A percentile compares a stretch with the other conserved stretches of the same genome.
These are phyloP conservation scores for Ochlodes sylvanus DNA, from an alignment of 2,888 invertebrate species.

Conservation along the genomic window DNA sequence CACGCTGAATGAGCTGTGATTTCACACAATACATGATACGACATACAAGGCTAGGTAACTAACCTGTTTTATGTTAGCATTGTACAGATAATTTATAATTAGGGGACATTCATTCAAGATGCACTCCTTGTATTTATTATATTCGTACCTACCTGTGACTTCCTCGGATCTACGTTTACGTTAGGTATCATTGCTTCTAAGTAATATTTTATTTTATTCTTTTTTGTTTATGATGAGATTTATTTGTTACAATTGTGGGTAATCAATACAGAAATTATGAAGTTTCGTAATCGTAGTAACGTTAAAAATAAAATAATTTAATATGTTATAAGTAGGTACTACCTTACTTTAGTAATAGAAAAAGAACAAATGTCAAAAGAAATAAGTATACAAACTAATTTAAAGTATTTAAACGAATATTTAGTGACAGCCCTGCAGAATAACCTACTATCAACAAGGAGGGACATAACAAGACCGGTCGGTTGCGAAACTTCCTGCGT, in stretches of 20 bases:
- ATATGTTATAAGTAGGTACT: too few species aligned
- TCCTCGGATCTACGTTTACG: too few species aligned
- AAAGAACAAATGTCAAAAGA: too few species aligned
- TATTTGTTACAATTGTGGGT: too few species aligned
- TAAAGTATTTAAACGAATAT: neutral
- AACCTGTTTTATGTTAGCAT: neutral
- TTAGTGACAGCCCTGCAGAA: constrained; percentile 22
- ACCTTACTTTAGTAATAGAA: too few species aligned
- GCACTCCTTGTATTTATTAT: neutral
- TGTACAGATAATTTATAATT: constrained; percentile 1
- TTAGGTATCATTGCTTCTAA: too few species aligned
- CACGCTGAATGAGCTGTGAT: neutral
- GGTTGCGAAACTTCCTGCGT: constrained; percentile 68
- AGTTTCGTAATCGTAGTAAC: too few species aligned
- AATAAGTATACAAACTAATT: too few species aligned
- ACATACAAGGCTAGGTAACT: neutral
- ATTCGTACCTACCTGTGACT: neutral
- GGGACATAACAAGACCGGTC: constrained; percentile 53
- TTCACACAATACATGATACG: neutral
- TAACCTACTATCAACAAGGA: constrained; percentile 49
- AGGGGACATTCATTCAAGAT: neutral
- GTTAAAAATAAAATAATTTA: too few species aligned
- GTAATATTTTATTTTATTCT: too few species aligned
- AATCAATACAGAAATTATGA: too few species aligned
- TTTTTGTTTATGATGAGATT: too few species aligned